Percentiles rank a stretch among this genome's conserved stretches.
Conservation (phyloP, 2,888 invertebrate genomes). For the Bruchidius siliquastri region DNA sequence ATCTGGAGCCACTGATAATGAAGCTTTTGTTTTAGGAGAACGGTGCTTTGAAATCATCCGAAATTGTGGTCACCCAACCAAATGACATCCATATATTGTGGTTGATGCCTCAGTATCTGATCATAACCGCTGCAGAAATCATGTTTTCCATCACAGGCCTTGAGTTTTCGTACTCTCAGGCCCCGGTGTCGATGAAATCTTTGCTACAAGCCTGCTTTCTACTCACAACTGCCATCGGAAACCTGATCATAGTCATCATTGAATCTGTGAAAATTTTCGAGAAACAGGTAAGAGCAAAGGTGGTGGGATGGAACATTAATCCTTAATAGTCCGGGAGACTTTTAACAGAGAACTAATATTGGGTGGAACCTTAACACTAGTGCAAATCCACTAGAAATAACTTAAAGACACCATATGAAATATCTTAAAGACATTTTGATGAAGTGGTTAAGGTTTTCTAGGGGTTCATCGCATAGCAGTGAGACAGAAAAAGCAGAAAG, state of each 20-base stretch:
- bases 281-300: slow-evolving; percentile 57
- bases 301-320: neutral
- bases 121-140: slow-evolving; percentile 90
- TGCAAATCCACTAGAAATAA: no score
- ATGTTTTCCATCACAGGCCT: slow-evolving; percentile 95
- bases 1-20: no score
- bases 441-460: no score
- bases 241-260: slow-evolving; percentile 85
- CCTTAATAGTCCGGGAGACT: no score
- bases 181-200: slow-evolving; percentile 90
- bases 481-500: no score
- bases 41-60: neutral
- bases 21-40: slow-evolving; percentile 8
- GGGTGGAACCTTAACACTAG: no score
- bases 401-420: no score
- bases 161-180: slow-evolving; percentile 93
- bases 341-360: no score
- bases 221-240: slow-evolving; percentile 88
- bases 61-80: slow-evolving; percentile 55
- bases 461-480: no score
- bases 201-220: slow-evolving; percentile 90
- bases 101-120: slow-evolving; percentile 87
- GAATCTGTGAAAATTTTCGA: slow-evolving; percentile 74
- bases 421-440: no score
- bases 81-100: slow-evolving; percentile 77